Base-by-base conservation (phyloP, 2,113 vertebrate genomes). In the Thermophis baileyi region DNA sequence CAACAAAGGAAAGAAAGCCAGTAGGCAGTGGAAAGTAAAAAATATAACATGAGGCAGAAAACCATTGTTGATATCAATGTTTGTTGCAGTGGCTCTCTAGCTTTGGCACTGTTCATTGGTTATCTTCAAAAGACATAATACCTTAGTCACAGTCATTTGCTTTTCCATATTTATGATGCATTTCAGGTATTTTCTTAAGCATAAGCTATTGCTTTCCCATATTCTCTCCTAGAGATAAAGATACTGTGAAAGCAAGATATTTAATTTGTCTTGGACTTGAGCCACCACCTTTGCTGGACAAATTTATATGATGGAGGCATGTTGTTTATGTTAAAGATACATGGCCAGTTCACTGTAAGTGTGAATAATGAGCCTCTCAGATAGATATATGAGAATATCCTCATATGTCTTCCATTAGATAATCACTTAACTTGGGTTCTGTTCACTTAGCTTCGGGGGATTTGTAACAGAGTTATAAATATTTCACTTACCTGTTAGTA, bases 401-500 rank as follows among this genome's bases (percentile, higher is more conserved):
- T 40, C 93, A 57, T 95, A 97, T 96, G 96, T 91, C 91, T 95
- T 94, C 10, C 93, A 63, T 94, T 95, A 92, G 94, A 94, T 95
- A 97, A 96, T 94, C 91, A 95, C 46, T 96, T 49, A 90, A 89
- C 89, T 94, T 96, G 95, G 89, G 94, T 96, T 97, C 91, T 95
- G 95, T 97, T 97, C 94, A 92, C 94, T 94, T 96, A 93, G 86
- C 87, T 95, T 96, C 96, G 57, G 95, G 94, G 81, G 94, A 86
- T 97, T 97, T 97, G 93, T 95, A 96, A 96, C 96, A 95, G 90
- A 96, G 93, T 95, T 95, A 97, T 97, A 97, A 97, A 97, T 97
- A 97, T 97, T 97, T 97, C 96, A 98, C 95, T 97, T 95, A 94
- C 96, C 96, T 97, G 8, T 97, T 97, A 97, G 97, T 63, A 92